phyloP scores from a whole-genome alignment of 2,888 invertebrate genomes.

The Oscheius sp. region DNA sequence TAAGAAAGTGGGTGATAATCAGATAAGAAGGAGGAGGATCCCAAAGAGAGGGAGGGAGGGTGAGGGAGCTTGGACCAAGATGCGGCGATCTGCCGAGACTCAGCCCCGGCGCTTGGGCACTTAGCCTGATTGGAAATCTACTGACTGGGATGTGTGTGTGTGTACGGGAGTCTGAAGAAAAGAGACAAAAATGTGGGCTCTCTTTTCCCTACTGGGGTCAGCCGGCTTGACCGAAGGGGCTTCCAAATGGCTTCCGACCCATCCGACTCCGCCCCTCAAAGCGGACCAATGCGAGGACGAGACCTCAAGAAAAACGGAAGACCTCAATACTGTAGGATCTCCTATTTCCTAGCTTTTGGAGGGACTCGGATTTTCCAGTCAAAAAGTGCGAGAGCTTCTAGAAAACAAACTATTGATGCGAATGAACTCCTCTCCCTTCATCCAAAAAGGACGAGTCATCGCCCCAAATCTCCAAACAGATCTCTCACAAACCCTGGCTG shows the following conservation, averaged over 20 bases:
- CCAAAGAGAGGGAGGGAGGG: not conserved
- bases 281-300: slow-evolving; percentile 15
- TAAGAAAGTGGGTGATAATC: not conserved
- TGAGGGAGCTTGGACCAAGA: too few relatives aligned
- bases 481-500: too few relatives aligned
- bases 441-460: too few relatives aligned
- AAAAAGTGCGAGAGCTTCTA: too few relatives aligned
- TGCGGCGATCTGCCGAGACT: slow-evolving; percentile 1
- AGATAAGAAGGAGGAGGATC: not conserved
- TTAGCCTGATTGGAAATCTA: slow-evolving; percentile 21
- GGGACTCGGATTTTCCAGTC: too few relatives aligned
- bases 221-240: slow-evolving; percentile 29
- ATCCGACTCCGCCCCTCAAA: slow-evolving; percentile 9
- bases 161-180: not conserved
- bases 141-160: not conserved
- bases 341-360: too few relatives aligned
- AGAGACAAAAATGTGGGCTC: not conserved
- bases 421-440: too few relatives aligned
- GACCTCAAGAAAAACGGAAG: slow-evolving; percentile 5
- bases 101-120: slow-evolving; percentile 7
- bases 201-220: slow-evolving; percentile 11
- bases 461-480: too few relatives aligned
- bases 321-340: slow-evolving; percentile 23
- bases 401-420: too few relatives aligned
- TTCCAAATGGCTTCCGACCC: slow-evolving; percentile 11